phyloP scores from a whole-genome alignment of 2,797 vertebrate genomes.

The Corythornis leucogaster region DNA sequence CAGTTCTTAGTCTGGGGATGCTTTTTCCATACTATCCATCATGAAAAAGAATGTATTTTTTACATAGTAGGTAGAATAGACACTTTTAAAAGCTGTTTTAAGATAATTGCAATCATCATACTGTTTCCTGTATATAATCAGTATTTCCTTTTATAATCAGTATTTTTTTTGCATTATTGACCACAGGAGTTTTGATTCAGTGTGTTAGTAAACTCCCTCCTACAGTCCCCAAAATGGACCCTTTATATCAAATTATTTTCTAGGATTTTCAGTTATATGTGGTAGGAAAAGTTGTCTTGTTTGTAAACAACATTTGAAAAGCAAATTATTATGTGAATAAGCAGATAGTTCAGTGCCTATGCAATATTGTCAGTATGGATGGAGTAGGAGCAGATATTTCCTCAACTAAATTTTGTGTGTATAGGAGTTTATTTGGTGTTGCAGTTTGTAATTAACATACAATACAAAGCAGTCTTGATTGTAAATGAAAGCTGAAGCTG shows the following conservation, averaged over 20 bases:
- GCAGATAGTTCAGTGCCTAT: background rate
- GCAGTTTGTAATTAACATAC: background rate
- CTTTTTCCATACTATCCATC: background rate
- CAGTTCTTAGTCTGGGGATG: background rate
- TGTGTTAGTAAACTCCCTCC: background rate
- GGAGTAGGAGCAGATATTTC: background rate
- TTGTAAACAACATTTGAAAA: background rate
- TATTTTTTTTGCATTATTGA: background rate
- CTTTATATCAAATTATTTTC: background rate
- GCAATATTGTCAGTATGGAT: background rate
- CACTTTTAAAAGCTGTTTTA: background rate
- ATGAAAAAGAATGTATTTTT: background rate
- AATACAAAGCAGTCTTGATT: background rate
- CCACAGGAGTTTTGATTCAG: background rate
- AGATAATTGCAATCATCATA: background rate
- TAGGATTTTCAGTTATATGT: background rate
- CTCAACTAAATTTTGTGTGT: background rate
- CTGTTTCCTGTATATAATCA: background rate
- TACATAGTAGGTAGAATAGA: background rate
- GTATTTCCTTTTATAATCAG: background rate
- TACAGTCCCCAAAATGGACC: background rate
- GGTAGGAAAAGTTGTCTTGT: background rate
- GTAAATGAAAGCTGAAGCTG: background rate
- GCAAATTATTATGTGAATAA: background rate
- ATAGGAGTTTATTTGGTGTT: background rate